Evolutionary conservation across 2,797 vertebrate genomes (phyloP).

Genomic region (Artibeus lituratus): DNA sequence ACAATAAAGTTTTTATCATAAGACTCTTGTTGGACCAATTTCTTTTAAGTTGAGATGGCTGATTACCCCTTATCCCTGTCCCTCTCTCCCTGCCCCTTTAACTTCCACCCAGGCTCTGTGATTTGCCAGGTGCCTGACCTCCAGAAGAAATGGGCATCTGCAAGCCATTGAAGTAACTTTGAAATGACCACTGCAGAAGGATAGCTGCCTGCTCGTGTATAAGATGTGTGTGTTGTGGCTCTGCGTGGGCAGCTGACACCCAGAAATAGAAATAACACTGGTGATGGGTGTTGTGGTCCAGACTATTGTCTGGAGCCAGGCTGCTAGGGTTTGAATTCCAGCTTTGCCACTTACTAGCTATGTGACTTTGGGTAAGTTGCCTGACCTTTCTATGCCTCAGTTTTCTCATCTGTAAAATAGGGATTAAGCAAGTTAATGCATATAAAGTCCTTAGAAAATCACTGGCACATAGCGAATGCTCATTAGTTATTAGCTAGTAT

Average conservation of each 20-base stretch:
- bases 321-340: not conserved
- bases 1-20: conserved; percentile 82
- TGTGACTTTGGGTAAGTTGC: not conserved
- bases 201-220: not conserved
- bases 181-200: not conserved
- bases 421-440: not conserved
- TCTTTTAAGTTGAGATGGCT: conserved; percentile 30
- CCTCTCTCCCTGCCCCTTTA: not conserved
- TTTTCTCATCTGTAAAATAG: not conserved
- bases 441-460: not conserved
- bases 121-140: not conserved
- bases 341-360: not conserved
- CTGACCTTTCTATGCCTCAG: not conserved
- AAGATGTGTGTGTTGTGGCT: not conserved
- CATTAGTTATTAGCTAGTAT: not conserved
- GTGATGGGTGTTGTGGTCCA: not conserved
- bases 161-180: not conserved
- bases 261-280: not conserved
- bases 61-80: not conserved
- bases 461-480: not conserved
- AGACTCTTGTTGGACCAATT: conserved; percentile 65
- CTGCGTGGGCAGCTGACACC: accelerated
- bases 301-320: not conserved
- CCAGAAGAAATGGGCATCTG: not conserved
- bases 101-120: not conserved